phyloP scores from a whole-genome alignment of 2,797 vertebrate genomes.

The Sebastolobus altivelis region DNA sequence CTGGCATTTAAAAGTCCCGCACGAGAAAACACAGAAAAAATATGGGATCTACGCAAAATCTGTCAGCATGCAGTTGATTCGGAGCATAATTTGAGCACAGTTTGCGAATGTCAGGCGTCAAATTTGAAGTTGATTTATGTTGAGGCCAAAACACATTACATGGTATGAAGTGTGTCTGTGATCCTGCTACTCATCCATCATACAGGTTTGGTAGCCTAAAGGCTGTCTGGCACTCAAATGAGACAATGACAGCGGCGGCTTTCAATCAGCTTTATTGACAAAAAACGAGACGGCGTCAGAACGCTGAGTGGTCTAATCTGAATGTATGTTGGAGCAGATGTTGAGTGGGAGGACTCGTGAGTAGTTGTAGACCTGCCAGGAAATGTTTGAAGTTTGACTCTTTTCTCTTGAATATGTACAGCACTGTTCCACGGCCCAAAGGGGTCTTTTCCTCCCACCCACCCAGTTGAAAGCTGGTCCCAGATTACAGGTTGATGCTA shows the following conservation, averaged over 20 bases:
- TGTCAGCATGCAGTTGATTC: constrained; percentile 24
- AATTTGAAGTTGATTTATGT: constrained; percentile 57
- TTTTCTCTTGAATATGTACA: constrained; percentile 21
- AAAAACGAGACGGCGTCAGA: constrained; percentile 17
- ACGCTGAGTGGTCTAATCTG: constrained; percentile 35
- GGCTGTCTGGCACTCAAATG: constrained; percentile 49
- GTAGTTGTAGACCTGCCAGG: constrained; percentile 46
- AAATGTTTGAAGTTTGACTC: constrained; percentile 58
- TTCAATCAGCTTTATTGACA: constrained; percentile 32
- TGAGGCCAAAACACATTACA: constrained; percentile 33
- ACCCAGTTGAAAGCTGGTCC: constrained; percentile 47
- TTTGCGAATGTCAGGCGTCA: constrained; percentile 23
- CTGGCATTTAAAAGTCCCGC: constrained; percentile 21
- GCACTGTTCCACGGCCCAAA: constrained; percentile 36
- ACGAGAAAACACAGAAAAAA: constrained; percentile 4
- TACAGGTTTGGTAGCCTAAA: constrained; percentile 25
- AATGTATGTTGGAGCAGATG: constrained; percentile 54
- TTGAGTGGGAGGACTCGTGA: constrained; percentile 61
- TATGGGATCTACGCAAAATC: constrained; percentile 8
- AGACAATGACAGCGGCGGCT: constrained; percentile 23
- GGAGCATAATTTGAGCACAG: constrained; percentile 24
- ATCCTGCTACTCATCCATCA: constrained; percentile 37
- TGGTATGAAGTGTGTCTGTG: constrained; percentile 34
- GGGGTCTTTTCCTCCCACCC: constrained; percentile 57
- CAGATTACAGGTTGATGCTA: constrained; percentile 68